Evolutionary conservation across 2,888 invertebrate species (phyloP), one percentile per base, ranked within the genome.

Genomic region (Drosophila anomalata): DNA sequence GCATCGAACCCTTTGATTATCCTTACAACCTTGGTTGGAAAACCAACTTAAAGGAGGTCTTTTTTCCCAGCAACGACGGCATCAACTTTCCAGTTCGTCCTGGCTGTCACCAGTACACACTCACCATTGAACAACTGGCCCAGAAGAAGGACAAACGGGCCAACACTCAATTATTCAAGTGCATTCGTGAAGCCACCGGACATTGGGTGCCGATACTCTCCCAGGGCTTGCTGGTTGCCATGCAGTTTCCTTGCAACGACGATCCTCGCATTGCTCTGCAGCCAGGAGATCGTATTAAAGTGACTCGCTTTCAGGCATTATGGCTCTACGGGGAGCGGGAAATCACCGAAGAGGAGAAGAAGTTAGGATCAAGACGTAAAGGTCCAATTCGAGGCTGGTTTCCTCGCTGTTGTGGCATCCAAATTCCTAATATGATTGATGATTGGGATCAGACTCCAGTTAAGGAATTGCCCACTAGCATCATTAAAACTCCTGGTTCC

Each of bases 61-160:
- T 96, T 54, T 94, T 94, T 68, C 94, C 95, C 0, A 90, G 92
- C 63, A 93, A 94, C 78, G 92, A 93, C 92, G 95, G 95, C 20
- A 91, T 94, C 89, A 89, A 92, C 22, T 99, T 98, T 98, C 95
- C 96, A 0, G 93, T 99, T 1, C 91, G 92, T 2, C 94, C 94
- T 0, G 96, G 95, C 9, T 98, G 98, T 90, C 94, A 96, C 90
- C 95, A 96, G 89, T 99, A 95, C 90, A 96, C 97, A 9, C 93
- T 99, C 52, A 98, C 98, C 33, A 91, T 93, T 7, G 99, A 99
- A 90, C 99, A 99, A 91, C 92, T 96, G 42, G 94, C 94, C 6
- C 99, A 99, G 92, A 99, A 99, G 91, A 91, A 92, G 36, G 96
- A 97, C 86, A 99, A 99, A 93, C 93, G 95, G 3, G 93, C 94